A percentile compares a stretch with the other conserved stretches of the same genome.
Conservation (phyloP, 2,888 invertebrate genomes). For the Cephalotes varians region DNA sequence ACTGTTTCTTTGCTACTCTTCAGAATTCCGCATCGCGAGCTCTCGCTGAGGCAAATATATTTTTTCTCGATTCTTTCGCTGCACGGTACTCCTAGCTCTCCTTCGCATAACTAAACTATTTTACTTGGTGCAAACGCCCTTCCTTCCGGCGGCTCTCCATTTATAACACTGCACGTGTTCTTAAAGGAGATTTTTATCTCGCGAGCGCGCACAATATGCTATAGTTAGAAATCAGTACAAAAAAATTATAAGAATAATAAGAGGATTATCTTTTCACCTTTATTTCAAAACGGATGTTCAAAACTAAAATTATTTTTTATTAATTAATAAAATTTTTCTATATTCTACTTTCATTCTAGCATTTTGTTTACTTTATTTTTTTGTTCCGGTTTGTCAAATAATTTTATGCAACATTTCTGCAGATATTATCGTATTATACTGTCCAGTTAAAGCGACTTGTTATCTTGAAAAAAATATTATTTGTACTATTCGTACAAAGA, state of each 20-base stretch:
- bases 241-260: not conserved
- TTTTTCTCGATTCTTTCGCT: constrained; percentile 31
- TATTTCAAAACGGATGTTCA: not conserved
- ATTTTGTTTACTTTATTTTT: not conserved
- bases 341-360: not conserved
- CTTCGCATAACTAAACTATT: constrained; percentile 52
- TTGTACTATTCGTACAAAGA: too few species aligned
- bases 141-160: constrained; percentile 34
- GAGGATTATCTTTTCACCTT: not conserved
- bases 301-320: not conserved
- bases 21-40: constrained; percentile 28
- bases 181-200: constrained; percentile 32
- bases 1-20: constrained; percentile 29
- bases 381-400: not conserved
- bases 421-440: constrained; percentile 9
- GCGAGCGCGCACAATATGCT: constrained; percentile 10
- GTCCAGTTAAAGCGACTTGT: constrained; percentile 55
- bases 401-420: not conserved
- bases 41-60: constrained; percentile 32
- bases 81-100: not conserved
- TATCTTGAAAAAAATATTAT: constrained; percentile 39
- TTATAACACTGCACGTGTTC: constrained; percentile 34
- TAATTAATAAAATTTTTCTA: not conserved
- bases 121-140: constrained; percentile 40
- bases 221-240: constrained; percentile 23